phyloP scores from a whole-genome alignment of 2,113 vertebrate species.

The Cyrtonyx montezumae region DNA sequence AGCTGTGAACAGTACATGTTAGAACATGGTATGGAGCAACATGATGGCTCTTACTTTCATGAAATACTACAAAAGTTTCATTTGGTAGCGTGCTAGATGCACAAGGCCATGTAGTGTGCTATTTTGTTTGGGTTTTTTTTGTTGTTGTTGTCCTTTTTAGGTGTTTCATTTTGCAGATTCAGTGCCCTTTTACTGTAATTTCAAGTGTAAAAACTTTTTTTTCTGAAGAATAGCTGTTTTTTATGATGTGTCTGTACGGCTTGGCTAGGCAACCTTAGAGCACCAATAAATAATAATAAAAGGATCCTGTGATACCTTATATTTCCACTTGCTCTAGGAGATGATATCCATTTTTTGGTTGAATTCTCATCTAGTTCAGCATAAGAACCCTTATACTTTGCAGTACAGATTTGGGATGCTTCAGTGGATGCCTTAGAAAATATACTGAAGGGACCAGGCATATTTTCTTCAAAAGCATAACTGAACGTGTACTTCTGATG shows the following conservation, averaged over 20 bases:
- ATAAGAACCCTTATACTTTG: not conserved
- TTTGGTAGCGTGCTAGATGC: not conserved
- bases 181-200: not conserved
- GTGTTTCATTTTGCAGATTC: constrained; percentile 51
- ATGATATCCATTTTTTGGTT: not conserved
- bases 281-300: not conserved
- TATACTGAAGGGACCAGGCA: not conserved
- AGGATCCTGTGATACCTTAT: not conserved
- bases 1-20: not conserved
- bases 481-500: not conserved
- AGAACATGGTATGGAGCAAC: not conserved
- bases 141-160: not conserved
- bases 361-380: not conserved
- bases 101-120: not conserved
- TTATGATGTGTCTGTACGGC: not conserved
- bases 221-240: not conserved
- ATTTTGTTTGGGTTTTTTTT: not conserved
- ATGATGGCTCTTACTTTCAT: rapidly evolving
- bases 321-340: too few species aligned
- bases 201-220: not conserved
- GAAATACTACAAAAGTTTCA: not conserved
- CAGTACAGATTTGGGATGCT: not conserved
- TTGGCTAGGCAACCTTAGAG: not conserved
- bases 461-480: not conserved
- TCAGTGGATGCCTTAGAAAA: not conserved